Evolutionary conservation across 1,140 invertebrate species (phyloP), one percentile per base, ranked within the genome.

Genomic region (Stenopsyche tienmushanensis): DNA sequence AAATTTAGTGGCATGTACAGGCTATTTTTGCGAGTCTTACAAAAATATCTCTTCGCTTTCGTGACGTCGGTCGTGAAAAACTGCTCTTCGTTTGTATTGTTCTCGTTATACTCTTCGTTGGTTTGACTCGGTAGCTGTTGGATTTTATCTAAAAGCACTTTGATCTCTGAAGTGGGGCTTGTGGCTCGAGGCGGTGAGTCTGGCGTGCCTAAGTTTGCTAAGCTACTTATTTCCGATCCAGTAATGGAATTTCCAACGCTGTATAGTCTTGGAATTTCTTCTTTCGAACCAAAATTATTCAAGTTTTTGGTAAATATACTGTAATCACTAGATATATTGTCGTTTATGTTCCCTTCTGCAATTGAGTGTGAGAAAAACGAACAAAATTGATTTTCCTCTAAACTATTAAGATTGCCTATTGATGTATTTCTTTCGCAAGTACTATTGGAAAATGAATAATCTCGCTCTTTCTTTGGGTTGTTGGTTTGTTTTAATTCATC

Each of bases 181-280:
- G 88, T 91, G 8, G 89, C 89, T 71, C 87, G 83, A 0, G 89
- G 89, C 1, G 89, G 89, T 1, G 90, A 92, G 68, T 87, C 86
- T 17, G 85, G 85, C 26, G 85, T 81, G 1, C 80, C 83, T 15
- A 83, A 73, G 65, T 83, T 84, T 2, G 84, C 84, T 67, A 88
- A 73, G 74, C 86, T 88, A 69, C 86, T 88, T 59, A 88, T 83
- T 67, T 86, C 86, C 1, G 86, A 88, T 3, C 83, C 82, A 15
- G 84, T 86, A 71, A 84, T 83, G 55, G 84, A 84, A 7, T 72
- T 74, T 13, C 68, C 68, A 1, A 64, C 68, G 42, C 68, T 70
- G 24, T 53, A 70, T 45, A 62, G 66, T 49, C 68, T 44, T 25
- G 52, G 23, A 3, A 70, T 70, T 58, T 70, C 68, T 17, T 70